Conservation (phyloP, 2,888 invertebrate genomes). For the Protodeltote pygarga region DNA sequence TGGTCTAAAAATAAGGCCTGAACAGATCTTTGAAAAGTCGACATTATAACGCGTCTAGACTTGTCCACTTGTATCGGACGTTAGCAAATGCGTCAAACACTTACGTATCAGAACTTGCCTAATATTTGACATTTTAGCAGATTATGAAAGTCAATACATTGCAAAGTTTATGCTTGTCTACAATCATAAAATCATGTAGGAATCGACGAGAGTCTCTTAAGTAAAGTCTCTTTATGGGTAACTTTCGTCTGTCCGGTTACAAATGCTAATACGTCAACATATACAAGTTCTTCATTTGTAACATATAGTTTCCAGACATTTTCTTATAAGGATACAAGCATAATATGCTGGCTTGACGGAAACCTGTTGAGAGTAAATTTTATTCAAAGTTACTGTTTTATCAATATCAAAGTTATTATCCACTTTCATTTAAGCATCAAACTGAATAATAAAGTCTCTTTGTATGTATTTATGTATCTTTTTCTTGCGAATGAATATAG, state of each 20-base stretch:
- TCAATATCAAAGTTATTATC: constrained; percentile 22
- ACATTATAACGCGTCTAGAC: no score
- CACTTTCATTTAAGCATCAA: constrained; percentile 31
- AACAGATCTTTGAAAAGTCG: no score
- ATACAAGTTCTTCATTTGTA: constrained; percentile 32
- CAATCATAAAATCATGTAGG: constrained; percentile 15
- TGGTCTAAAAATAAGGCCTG: no score
- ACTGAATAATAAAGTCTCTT: constrained; percentile 11
- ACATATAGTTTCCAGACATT: constrained; percentile 26
- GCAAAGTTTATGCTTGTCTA: constrained; percentile 17
- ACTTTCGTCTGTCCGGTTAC: constrained; percentile 43
- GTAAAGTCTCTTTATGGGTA: constrained; percentile 38
- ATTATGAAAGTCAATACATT: constrained; percentile 22
- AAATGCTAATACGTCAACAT: constrained; percentile 34
- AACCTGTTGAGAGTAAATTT: constrained; percentile 34
- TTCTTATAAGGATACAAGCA: constrained; percentile 27
- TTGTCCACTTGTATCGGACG: no score
- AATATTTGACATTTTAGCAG: constrained; percentile 14
- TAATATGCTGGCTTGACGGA: constrained; percentile 32
- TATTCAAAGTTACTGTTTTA: constrained; percentile 25
- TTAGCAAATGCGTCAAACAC: constrained; percentile 6
- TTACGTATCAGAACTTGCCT: constrained; percentile 7
- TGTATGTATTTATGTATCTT: constrained; percentile 8
- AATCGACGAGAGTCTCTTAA: constrained; percentile 10
- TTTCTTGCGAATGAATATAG: constrained; percentile 4